Base-by-base conservation (phyloP, 2,113 vertebrate species). In the Sylvietta virens region DNA sequence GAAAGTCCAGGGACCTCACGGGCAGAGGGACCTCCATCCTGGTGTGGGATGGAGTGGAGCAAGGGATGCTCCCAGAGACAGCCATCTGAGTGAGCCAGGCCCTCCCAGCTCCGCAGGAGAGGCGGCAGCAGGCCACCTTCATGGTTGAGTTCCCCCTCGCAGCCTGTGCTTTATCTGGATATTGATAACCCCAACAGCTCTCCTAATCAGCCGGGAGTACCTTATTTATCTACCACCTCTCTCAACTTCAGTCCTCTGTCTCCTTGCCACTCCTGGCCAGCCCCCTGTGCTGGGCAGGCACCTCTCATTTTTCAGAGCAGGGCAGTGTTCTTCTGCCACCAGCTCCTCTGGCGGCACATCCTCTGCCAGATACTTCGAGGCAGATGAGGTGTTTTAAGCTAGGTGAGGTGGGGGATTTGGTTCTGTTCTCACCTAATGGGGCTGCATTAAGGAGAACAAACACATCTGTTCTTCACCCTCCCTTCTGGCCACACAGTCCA, bases 11-110 rank as follows among this genome's bases (percentile, higher is more conserved):
- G n/a, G 20, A 58, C 4, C 6, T 51, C 3, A 2, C 6, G 26
- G 6, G 13, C 11, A 40, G 1, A 0, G n/a, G 42, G 26, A 45
- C 9, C 21, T 79, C 67, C 15, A 13, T 44, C 33, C 37, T 31
- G 0, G 9, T 0, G 0, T 0, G 2, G 50, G 31, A 35, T 16
- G 11, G 31, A 57, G 14, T 0, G 0, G 30, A 78, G n/a, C 16
- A 62, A 69, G 20, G 15, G 11, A 1, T 62, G 33, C 39, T 82
- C 58, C n/a, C 65, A 50, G 50, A 20, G 17, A 18, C 11, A 78
- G 40, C 3, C 3, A 0, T 26, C 1, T 0, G 31, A 84, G 15
- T 0, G 31, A 84, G 15, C 76, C 37, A 13, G 33, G 35, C 58
- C 13, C 27, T 91, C 40, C 10, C 40, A 24, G 67, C 45, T 61